phyloP scores from a whole-genome alignment of 1,140 invertebrate species.

The Cepaea nemoralis region DNA sequence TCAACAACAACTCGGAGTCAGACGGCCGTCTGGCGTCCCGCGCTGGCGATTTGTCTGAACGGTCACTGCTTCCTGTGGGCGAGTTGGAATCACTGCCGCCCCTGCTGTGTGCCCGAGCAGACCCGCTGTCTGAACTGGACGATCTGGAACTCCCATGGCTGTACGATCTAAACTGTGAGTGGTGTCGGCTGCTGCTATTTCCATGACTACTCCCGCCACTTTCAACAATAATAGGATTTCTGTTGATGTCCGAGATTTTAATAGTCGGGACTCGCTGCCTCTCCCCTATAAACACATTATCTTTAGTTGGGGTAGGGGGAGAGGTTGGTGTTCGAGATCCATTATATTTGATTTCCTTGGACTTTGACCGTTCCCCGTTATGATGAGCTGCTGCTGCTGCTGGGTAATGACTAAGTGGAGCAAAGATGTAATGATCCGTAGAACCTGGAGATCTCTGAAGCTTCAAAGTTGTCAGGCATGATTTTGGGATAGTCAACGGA shows the following conservation, averaged over 20 bases:
- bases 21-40: constrained; percentile 6
- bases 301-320: background rate
- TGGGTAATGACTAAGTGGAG: background rate
- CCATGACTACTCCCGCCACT: background rate
- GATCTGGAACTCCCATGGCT: background rate
- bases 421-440: constrained; percentile 35
- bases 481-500: constrained; percentile 33
- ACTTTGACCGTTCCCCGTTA: background rate
- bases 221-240: constrained; percentile 40
- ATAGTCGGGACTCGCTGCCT: constrained; percentile 33
- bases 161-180: background rate
- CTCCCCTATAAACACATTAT: constrained; percentile 14
- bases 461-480: constrained; percentile 29
- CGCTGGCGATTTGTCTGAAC: background rate
- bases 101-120: background rate
- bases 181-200: constrained; percentile 1
- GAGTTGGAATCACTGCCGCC: constrained; percentile 7
- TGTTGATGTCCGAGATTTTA: constrained; percentile 43
- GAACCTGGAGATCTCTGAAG: constrained; percentile 39
- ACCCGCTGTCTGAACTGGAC: constrained; percentile 1
- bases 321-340: constrained; percentile 11
- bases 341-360: constrained; percentile 8
- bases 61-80: background rate
- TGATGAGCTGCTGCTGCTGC: background rate
- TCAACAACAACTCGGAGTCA: constrained; percentile 20